These are phyloP conservation scores for Heliocidaris tuberculata DNA, from an alignment of 35 echinoderm and acorn worm genomes.

Conservation along the genomic window DNA sequence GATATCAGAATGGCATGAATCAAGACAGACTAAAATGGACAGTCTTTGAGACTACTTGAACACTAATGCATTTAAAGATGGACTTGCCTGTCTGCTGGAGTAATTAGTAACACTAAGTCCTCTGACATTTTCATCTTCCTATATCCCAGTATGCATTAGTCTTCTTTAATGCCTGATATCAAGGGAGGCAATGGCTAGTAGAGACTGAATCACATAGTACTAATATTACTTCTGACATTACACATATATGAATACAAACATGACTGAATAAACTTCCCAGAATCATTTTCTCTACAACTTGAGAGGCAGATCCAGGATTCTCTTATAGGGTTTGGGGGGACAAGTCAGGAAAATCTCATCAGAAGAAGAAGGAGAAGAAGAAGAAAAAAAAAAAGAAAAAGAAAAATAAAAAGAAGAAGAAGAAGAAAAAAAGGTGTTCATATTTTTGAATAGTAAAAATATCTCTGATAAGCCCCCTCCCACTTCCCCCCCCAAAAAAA, in stretches of 20 bases:
- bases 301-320: too few relatives aligned
- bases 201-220: background rate
- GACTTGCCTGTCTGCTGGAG: background rate
- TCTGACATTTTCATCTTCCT: constrained; percentile 17
- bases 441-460: too few relatives aligned
- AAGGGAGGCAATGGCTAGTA: background rate
- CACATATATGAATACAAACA: background rate
- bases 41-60: background rate
- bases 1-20: background rate
- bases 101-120: constrained; percentile 11
- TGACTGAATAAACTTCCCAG: background rate
- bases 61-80: background rate
- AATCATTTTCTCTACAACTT: background rate
- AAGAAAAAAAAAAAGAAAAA: background rate
- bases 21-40: background rate
- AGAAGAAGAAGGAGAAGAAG: background rate
- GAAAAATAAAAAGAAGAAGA: too few relatives aligned
- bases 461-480: too few relatives aligned
- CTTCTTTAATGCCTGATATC: background rate
- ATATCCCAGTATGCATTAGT: background rate
- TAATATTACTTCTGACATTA: background rate
- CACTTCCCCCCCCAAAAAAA: too few relatives aligned
- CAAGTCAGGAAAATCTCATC: too few relatives aligned
- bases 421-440: too few relatives aligned
- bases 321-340: too few relatives aligned